These are phyloP conservation scores for Malurus splendens DNA, from an alignment of 2,797 vertebrate genomes.

Conservation along the genomic window DNA sequence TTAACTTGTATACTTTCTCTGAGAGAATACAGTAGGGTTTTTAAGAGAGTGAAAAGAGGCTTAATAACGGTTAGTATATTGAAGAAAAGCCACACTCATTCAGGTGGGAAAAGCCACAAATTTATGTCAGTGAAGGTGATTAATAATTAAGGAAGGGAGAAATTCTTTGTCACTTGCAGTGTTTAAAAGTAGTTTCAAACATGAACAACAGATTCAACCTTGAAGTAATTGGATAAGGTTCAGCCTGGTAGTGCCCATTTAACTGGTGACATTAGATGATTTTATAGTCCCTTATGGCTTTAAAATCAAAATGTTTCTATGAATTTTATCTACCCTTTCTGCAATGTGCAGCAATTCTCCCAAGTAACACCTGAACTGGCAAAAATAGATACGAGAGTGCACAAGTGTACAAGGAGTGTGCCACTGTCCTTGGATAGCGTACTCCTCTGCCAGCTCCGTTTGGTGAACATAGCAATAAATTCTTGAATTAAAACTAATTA, in stretches of 20 bases:
- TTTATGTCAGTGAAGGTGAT: neutral
- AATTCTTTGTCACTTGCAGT: neutral
- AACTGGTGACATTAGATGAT: neutral
- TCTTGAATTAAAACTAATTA: neutral
- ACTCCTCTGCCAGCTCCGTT: neutral
- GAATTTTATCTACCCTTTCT: neutral
- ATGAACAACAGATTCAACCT: neutral
- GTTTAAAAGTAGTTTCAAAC: neutral
- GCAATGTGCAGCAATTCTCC: neutral
- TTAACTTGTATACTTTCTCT: neutral
- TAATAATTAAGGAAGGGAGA: neutral
- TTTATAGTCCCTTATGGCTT: neutral
- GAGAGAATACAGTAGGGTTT: neutral
- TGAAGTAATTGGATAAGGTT: neutral
- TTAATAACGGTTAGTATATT: neutral
- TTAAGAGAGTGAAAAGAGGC: neutral
- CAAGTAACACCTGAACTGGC: neutral
- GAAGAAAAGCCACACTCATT: neutral
- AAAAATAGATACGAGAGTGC: neutral
- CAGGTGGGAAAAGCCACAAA: neutral
- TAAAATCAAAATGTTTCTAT: neutral
- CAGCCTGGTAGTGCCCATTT: neutral
- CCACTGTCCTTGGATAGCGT: neutral
- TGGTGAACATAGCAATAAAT: neutral
- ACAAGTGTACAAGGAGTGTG: neutral